Evolutionary conservation across 1,140 invertebrate genomes (phyloP), one percentile per base, ranked within the genome.

Genomic region (Macrobrachium rosenbergii): DNA sequence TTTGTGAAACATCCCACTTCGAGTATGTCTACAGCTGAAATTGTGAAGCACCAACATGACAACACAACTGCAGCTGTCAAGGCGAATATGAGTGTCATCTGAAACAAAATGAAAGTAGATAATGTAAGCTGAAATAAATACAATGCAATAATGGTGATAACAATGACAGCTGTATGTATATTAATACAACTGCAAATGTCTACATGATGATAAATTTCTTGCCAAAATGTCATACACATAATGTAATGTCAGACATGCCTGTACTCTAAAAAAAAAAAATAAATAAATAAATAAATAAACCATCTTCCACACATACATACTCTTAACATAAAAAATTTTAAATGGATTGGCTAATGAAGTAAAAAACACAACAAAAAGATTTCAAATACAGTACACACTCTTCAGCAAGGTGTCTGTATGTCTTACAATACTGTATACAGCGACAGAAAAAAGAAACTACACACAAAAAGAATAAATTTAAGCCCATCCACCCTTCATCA

Each of bases 1-100:
- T 77, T 75, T 59, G 80, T 69, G 63, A 78, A 88, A 58, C 86
- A 88, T 23, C 86, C 86, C 16, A 81, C 37, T 75, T 58, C 28
- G 3, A 62, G 12, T 14, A 75, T 75, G 5, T 87, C 85, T 52
- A 73, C n/a, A 6, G 69, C 59, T 52, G 72, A 21, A 8, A 58
- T 6, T 28, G 58, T 19, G 5, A 62, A 43, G 60, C 23, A 16
- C 37, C 37, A 28, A 28, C 59, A 73, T 63, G 67, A 81, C 28
- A 72, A 59, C n/a, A 73, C 28, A 52, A 87, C n/a, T 11, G 63
- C 80, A 23, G 45, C 75, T 62, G 43, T 21, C 64, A 79, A 28
- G 37, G 52, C 8, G 16, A 80, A 63, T 67, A 59, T 81, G 28
- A 59, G 23, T 72, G 67, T 37, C 85, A 87, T 87, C 85, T 87